These are phyloP conservation scores for Psilopsiagon aymara DNA, from an alignment of 2,113 vertebrate genomes.

Conservation along the genomic window DNA sequence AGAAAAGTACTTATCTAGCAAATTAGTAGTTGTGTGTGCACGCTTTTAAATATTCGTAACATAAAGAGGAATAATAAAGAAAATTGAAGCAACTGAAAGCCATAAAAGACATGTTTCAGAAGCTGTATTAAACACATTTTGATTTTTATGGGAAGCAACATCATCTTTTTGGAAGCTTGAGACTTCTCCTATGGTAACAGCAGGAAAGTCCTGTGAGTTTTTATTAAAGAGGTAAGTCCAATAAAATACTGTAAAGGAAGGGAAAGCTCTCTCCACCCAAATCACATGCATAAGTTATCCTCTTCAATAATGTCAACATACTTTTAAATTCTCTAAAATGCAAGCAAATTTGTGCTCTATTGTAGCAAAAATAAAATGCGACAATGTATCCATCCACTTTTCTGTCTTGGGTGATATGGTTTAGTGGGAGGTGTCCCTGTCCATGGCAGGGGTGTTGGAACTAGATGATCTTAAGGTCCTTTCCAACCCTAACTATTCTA, in stretches of 20 bases:
- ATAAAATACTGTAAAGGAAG: background rate
- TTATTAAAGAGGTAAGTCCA: background rate
- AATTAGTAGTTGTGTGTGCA: accelerated
- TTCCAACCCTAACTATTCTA: too few species aligned
- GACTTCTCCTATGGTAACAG: background rate
- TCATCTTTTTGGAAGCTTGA: background rate
- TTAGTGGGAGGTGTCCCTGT: too few species aligned
- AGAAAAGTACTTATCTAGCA: background rate
- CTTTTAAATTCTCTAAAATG: background rate
- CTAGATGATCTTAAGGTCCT: too few species aligned
- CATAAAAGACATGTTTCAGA: background rate
- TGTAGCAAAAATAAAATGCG: background rate
- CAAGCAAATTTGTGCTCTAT: background rate
- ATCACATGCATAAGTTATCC: background rate
- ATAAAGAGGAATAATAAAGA: background rate
- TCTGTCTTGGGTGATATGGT: too few species aligned
- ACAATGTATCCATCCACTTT: background rate
- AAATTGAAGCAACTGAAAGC: background rate
- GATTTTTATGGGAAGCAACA: background rate
- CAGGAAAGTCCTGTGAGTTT: background rate
- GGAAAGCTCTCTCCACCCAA: background rate
- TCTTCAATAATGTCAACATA: background rate
- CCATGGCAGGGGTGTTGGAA: too few species aligned
- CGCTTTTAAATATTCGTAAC: background rate
- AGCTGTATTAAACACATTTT: background rate